Evolutionary conservation across 2,113 vertebrate species (phyloP).

Genomic region (Mesembrinibis cayennensis): DNA sequence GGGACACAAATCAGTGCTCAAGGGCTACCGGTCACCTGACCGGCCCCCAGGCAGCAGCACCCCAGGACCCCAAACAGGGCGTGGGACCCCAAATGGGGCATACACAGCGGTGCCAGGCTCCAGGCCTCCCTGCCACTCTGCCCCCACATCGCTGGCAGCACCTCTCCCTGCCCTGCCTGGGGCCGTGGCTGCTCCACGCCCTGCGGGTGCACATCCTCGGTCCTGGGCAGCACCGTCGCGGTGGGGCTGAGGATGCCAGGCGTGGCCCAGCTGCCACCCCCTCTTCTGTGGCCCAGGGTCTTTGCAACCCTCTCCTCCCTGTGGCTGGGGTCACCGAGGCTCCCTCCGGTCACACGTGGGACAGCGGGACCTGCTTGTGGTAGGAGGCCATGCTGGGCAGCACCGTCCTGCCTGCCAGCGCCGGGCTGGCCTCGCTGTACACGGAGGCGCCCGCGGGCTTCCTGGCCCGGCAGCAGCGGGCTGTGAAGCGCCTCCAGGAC

Average conservation of each 20-base stretch:
- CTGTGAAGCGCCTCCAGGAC: conserved; percentile 89
- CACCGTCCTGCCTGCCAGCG: conserved; percentile 79
- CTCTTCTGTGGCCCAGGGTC: background rate
- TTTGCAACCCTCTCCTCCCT: conserved; percentile 2
- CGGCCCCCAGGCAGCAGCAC: background rate
- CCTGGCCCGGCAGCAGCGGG: conserved; percentile 81
- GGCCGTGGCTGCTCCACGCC: background rate
- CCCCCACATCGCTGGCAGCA: background rate
- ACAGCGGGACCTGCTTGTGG: conserved; percentile 87
- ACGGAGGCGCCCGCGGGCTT: conserved; percentile 74
- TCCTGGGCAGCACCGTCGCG: background rate
- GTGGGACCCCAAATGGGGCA: background rate
- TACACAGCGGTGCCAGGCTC: background rate
- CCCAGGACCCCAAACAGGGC: background rate
- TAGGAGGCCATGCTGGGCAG: conserved; percentile 80
- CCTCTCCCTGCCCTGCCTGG: background rate
- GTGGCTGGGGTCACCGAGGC: background rate
- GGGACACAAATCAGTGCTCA: background rate
- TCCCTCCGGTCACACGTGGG: conserved; percentile 78
- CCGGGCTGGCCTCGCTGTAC: conserved; percentile 82
- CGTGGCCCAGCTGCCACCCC: background rate
- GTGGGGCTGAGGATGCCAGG: background rate
- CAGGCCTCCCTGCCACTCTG: background rate
- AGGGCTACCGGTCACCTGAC: background rate
- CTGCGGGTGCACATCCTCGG: accelerated